Percentiles rank a stretch among this genome's conserved stretches.
phyloP scores from a whole-genome alignment of 2,888 invertebrate genomes.

The Epinotia nisella region DNA sequence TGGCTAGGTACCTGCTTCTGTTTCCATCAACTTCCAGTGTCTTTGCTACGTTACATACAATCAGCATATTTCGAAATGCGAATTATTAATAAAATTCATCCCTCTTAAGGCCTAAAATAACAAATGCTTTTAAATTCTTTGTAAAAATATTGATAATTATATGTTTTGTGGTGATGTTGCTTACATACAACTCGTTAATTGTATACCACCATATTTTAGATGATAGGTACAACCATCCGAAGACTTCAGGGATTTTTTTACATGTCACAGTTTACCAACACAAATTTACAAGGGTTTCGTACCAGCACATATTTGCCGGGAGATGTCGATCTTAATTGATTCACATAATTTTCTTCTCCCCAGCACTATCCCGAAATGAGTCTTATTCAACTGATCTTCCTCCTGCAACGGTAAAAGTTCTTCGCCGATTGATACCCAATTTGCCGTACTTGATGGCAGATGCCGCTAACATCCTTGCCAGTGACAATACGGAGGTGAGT shows the following conservation, averaged over 20 bases:
- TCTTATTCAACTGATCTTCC: constrained; percentile 57
- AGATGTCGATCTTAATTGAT: constrained; percentile 10
- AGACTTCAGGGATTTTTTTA: no score
- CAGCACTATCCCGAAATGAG: constrained; percentile 34
- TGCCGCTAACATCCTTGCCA: constrained; percentile 58
- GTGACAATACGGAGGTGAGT: constrained; percentile 67
- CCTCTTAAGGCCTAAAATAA: neutral
- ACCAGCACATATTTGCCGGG: no score
- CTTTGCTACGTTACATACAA: no score
- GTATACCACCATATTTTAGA: no score
- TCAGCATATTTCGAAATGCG: no score
- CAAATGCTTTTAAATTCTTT: neutral
- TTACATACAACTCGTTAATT: no score
- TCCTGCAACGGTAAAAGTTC: constrained; percentile 54
- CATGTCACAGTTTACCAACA: no score
- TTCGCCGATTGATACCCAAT: constrained; percentile 60
- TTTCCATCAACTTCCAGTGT: no score
- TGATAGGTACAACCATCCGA: no score
- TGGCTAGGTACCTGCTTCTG: neutral
- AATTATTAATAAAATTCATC: neutral
- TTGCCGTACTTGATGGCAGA: constrained; percentile 66
- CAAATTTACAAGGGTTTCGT: no score
- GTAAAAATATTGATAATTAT: no score
- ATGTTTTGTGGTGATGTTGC: no score
- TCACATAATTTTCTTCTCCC: constrained; percentile 41